Percentiles rank a stretch among this genome's conserved stretches.
These are phyloP conservation scores for Cyanoderma ruficeps DNA, from an alignment of 2,113 vertebrate species.

Conservation along the genomic window DNA sequence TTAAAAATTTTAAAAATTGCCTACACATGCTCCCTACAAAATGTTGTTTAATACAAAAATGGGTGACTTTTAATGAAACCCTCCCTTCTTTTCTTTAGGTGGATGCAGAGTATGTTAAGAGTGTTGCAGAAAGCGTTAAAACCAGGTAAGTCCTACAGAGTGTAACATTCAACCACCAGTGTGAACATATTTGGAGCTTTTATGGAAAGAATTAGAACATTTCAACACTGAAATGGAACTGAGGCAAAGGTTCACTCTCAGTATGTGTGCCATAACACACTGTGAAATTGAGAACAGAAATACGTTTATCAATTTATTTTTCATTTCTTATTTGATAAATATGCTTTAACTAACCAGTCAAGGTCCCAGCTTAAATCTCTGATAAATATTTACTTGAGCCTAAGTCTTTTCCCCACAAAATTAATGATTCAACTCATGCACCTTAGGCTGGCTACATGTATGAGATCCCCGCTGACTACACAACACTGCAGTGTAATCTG, in stretches of 20 bases:
- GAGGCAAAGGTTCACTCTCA: background rate
- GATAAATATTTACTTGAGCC: background rate
- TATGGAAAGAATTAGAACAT: background rate
- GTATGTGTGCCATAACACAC: background rate
- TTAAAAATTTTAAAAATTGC: background rate
- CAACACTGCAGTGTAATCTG: background rate
- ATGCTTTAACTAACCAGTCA: background rate
- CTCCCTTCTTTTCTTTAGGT: conserved; percentile 69
- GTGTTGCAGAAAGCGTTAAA: conserved; percentile 73
- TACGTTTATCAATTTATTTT: background rate
- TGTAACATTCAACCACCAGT: background rate
- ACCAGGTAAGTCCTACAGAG: conserved; percentile 74
- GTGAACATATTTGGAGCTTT: background rate
- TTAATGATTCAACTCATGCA: background rate
- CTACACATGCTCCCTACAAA: background rate
- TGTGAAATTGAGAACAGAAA: background rate
- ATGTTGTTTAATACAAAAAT: background rate
- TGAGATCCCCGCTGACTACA: background rate
- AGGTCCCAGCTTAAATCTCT: background rate
- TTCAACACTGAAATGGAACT: background rate
- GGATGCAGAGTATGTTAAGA: conserved; percentile 73
- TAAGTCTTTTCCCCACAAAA: background rate
- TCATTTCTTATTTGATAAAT: background rate
- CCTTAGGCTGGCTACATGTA: background rate
- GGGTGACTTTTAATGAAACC: background rate